Evolutionary conservation across 2,113 vertebrate genomes (phyloP), one percentile per base, ranked within the genome.

Genomic region (Sylvia atricapilla): DNA sequence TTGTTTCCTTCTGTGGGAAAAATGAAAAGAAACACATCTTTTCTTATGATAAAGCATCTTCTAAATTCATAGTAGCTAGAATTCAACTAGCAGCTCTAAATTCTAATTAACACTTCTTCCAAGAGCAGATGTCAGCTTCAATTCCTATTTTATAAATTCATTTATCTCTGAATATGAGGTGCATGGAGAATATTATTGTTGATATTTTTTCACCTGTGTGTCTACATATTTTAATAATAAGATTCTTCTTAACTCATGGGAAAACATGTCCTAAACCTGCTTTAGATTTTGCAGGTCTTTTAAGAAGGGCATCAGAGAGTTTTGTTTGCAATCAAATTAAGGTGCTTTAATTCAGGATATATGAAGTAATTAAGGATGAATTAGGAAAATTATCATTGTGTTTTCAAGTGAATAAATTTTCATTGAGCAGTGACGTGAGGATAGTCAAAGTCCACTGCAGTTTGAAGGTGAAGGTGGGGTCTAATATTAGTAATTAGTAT

Each of bases 271-370:
- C 55, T 89, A 75, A 94, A 96, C 63, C 70, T n/a, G 33, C 31
- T 86, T 81, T 84, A 93, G 72, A 79, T 66, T 94, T 95, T 76
- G 39, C 46, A 20, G 18, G 28, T 63, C 86, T 90, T 87, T 84
- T 82, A 94, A 84, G 60, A 11, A 90, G 85, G 31, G 44, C 76
- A 78, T 79, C 59, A 86, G 85, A 88, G 86, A 79, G 31, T 63
- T 94, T 85, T 95, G 84, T 96, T 53, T 81, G 66, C 53, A 73
- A 91, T 90, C 55, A 93, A 91, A 94, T 94, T 87, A 96, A 92
- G 64, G 77, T 74, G n/a, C 15, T 43, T 91, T 93, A 94, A 87
- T 93, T 89, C 55, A 94, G 72, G 41, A 60, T 64, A 87, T 52
- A 74, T 33, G 27, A 90, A 92, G 82, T 75, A 95, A 95, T 85